Conservation (phyloP, 2,113 vertebrate species). For the Eurypyga helias region DNA sequence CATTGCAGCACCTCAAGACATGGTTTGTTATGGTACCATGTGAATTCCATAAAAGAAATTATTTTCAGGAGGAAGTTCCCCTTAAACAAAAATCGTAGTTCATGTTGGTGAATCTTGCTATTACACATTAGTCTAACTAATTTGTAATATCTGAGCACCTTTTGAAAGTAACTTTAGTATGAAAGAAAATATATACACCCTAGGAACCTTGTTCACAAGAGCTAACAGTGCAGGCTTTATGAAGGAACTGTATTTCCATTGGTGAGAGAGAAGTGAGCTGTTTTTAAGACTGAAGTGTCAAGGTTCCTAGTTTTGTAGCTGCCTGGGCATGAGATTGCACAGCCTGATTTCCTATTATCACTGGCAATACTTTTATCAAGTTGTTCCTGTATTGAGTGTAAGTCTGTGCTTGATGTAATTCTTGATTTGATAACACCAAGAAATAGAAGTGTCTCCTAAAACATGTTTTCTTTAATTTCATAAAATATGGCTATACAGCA, state of each 20-base stretch:
- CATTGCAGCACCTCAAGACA: background rate
- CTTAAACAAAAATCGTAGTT: background rate
- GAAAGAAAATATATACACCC: background rate
- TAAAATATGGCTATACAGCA: background rate
- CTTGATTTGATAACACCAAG: background rate
- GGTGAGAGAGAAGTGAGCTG: background rate
- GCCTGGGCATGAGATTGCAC: background rate
- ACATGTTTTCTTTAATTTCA: background rate
- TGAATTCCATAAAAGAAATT: background rate
- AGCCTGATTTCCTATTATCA: background rate
- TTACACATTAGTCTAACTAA: background rate
- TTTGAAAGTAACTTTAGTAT: background rate
- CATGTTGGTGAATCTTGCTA: background rate
- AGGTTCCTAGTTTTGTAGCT: background rate
- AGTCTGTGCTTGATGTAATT: background rate
- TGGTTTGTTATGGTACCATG: background rate
- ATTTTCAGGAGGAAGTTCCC: background rate
- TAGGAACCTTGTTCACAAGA: background rate
- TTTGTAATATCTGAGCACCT: background rate
- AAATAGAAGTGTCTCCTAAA: background rate
- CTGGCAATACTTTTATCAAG: background rate
- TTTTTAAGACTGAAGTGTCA: background rate
- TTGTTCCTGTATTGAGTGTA: background rate
- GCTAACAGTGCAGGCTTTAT: background rate
- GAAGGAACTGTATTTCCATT: background rate